Evolutionary conservation across 2,888 invertebrate species (phyloP), one percentile per base, ranked within the genome.

Genomic region (Drosophila emarginata): DNA sequence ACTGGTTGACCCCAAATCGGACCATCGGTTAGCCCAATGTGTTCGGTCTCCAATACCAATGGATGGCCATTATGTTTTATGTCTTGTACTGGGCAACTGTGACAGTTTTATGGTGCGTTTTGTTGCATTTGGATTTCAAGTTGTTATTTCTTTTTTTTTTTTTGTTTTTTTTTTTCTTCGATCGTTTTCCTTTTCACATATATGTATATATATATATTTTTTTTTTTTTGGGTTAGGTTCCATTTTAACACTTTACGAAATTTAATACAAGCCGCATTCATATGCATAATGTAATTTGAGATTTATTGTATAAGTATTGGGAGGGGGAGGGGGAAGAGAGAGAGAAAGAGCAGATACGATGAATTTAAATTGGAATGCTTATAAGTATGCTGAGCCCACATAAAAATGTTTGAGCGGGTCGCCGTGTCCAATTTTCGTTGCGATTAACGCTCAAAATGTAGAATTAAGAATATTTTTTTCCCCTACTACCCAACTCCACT

Each of bases 41-140:
- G 62, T 57, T 40, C 37, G 62, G 54, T 40, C 37, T 54, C 62
- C 72, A 63, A 64, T 26, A 5, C 26, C 26, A 4, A 26, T n/a
- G n/a, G n/a, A 23, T 64, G 78, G 69, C 64, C 78, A 78, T 61
- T 84, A 81, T 87, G 77, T 80, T 87, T 87, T 87, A 87, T 84
- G 81, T 61, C 63, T 57, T 45, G 58, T 15, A 57, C 72, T 26
- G 40, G 59, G 15, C 56, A 65, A 65, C 65, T 78, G 73, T 84
- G 82, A 82, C 87, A 87, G 76, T 87, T 87, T 82, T 82, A 81
- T 87, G 82, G 71, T 65, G 85, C 87, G 74, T 85, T 87, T 72
- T 87, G 82, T 32, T 32, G 32, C 32, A 32, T 32, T 69, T 64
- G 85, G 85, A 76, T 85, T 87, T 70, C 58, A 77, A 82, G 32